Conservation (phyloP, 2,113 vertebrate species). For the Austrofundulus limnaeus region DNA sequence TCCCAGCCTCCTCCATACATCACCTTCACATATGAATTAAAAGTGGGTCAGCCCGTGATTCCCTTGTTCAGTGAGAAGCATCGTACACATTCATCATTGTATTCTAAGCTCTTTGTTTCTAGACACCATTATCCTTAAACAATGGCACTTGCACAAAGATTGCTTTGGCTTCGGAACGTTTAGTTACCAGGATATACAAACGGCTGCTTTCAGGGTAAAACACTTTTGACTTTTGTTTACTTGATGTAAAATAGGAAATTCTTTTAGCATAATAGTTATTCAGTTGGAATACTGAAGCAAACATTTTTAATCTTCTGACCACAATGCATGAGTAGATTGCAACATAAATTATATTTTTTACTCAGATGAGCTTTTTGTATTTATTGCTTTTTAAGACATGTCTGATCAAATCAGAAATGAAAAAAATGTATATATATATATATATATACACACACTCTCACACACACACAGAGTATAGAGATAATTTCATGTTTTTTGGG, state of each 20-base stretch:
- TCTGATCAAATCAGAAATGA: too few relatives aligned
- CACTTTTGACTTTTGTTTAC: slow-evolving; percentile 4
- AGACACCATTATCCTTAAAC: slow-evolving; percentile 70
- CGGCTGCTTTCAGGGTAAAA: slow-evolving; percentile 16
- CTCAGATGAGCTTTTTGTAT: too few relatives aligned
- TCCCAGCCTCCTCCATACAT: slow-evolving; percentile 60
- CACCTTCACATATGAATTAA: slow-evolving; percentile 65
- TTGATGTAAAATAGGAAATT: neutral
- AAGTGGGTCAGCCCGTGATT: slow-evolving; percentile 71
- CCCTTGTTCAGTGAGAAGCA: slow-evolving; percentile 57
- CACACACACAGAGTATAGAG: too few relatives aligned
- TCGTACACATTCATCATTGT: slow-evolving; percentile 73
- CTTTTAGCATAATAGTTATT: neutral
- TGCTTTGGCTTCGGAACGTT: slow-evolving; percentile 40
- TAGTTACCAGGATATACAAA: slow-evolving; percentile 47
- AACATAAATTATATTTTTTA: too few relatives aligned
- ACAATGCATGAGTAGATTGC: too few relatives aligned
- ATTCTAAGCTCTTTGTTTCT: slow-evolving; percentile 64
- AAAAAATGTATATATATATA: too few relatives aligned
- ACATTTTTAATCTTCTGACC: neutral
- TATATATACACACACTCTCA: too few relatives aligned
- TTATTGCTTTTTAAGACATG: too few relatives aligned
- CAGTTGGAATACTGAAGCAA: neutral
- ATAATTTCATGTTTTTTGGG: too few relatives aligned
- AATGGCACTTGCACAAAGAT: slow-evolving; percentile 63